Evolutionary conservation across 2,113 vertebrate genomes (phyloP), one percentile per base, ranked within the genome.

Genomic region (Dipodomys spectabilis): DNA sequence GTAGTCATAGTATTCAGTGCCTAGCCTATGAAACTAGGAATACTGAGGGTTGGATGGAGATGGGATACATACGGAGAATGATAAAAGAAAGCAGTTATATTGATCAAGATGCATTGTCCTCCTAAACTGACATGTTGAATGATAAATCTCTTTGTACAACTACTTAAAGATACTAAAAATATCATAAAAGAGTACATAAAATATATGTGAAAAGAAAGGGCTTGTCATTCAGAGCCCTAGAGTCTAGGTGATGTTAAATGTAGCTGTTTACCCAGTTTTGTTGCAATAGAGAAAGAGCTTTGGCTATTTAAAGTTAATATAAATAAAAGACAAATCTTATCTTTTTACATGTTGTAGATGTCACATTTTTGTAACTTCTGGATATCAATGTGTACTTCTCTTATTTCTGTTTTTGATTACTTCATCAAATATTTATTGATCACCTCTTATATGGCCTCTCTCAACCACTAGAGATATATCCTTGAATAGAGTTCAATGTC

Each of bases 251-350:
- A n/a, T 80, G 7, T 64, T 80, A 80, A 62, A 3, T 67, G 2
- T 45, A 72, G 5, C 30, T 91, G 60, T 83, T 77, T 82, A 7
- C 27, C 62, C 86, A 62, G 28, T 88, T 80, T 53, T 53, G 8
- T 13, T 91, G n/a, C 7, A 77, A 6, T 19, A 39, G 22, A 89
- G 53, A 73, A 73, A 23, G 69, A 84, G 30, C 10, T 44, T 87
- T 27, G 53, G 7, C 78, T 16, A 45, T 86, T 69, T 87, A 73
- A 96, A 91, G 78, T 86, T 22, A 67, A 67, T 28, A 82, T 35
- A 20, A 93, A 86, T 35, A 20, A 93, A 86, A 75, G 6, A 53
- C 82, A 39, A 30, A 25, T 86, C 78, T 39, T 75, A 44, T 80
- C 12, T 81, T 12, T 94, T 86, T 82, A 30, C 71, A 13, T 92